Conservation (phyloP, 2,888 invertebrate species). For the Tyria jacobaeae region DNA sequence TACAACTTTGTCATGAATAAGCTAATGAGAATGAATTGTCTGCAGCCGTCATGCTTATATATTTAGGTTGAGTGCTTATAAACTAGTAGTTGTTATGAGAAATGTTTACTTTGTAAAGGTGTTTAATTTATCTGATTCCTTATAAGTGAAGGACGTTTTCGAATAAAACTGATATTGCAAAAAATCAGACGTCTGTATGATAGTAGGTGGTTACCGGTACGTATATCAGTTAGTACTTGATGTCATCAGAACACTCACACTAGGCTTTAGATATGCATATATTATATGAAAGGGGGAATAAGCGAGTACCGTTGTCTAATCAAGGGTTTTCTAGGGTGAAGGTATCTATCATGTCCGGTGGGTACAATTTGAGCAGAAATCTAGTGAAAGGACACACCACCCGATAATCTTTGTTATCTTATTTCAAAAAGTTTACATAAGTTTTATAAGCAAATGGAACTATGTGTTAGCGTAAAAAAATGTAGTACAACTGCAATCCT, state of each 20-base stretch:
- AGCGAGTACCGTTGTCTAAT: neutral
- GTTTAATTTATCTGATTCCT: neutral
- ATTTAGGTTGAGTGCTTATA: slow-evolving; percentile 33
- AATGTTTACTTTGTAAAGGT: slow-evolving; percentile 7
- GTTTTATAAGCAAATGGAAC: neutral
- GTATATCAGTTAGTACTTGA: no score
- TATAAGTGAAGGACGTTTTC: neutral
- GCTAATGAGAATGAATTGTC: slow-evolving; percentile 51
- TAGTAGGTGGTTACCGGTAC: neutral
- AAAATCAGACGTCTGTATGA: neutral
- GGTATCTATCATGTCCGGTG: neutral
- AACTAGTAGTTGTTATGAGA: slow-evolving; percentile 3
- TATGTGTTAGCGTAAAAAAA: neutral
- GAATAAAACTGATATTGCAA: no score
- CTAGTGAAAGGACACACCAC: neutral
- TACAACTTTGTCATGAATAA: slow-evolving; percentile 55
- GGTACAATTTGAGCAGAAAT: neutral
- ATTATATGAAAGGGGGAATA: neutral
- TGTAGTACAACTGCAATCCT: neutral
- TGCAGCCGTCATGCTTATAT: slow-evolving; percentile 37
- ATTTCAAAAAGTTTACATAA: no score
- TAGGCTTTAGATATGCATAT: neutral
- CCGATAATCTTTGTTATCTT: neutral
- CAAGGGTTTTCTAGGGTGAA: neutral
- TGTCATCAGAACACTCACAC: no score